Percentiles rank a stretch among this genome's conserved stretches.
These are phyloP conservation scores for Gnatocerus cornutus DNA, from an alignment of 2,888 invertebrate species.

Conservation along the genomic window DNA sequence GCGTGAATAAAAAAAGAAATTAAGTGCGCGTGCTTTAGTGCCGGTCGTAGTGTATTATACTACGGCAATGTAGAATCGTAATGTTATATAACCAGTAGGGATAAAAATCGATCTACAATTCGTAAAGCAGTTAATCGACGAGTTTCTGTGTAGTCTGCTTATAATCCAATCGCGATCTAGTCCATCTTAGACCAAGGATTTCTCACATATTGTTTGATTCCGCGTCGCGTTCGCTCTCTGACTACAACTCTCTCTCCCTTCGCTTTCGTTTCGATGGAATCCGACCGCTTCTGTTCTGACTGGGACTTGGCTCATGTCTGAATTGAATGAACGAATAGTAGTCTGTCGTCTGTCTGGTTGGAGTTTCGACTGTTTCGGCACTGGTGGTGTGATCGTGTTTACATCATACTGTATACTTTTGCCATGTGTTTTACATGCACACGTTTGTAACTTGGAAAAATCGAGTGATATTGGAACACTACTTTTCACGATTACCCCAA, in stretches of 20 bases:
- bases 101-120: constrained; percentile 29
- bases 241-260: constrained; percentile 46
- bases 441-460: constrained; percentile 9
- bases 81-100: constrained; percentile 20
- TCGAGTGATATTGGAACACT: constrained; percentile 19
- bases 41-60: constrained; percentile 30
- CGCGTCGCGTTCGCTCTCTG: constrained; percentile 45
- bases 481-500: constrained; percentile 6
- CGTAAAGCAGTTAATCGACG: constrained; percentile 18
- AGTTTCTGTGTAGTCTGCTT: constrained; percentile 21
- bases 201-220: constrained; percentile 48
- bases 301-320: constrained; percentile 43
- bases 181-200: constrained; percentile 33
- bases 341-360: constrained; percentile 51
- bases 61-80: constrained; percentile 24
- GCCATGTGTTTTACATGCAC: constrained; percentile 33
- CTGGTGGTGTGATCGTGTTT: constrained; percentile 46
- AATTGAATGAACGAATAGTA: constrained; percentile 45
- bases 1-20: constrained; percentile 46
- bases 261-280: constrained; percentile 52
- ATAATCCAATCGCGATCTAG: constrained; percentile 14
- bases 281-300: constrained; percentile 46
- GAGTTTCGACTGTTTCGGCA: constrained; percentile 46
- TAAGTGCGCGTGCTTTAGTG: constrained; percentile 44
- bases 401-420: constrained; percentile 24